Evolutionary conservation across 2,113 vertebrate genomes (phyloP), one percentile per base, ranked within the genome.

Genomic region (Pelmatolapia mariae): DNA sequence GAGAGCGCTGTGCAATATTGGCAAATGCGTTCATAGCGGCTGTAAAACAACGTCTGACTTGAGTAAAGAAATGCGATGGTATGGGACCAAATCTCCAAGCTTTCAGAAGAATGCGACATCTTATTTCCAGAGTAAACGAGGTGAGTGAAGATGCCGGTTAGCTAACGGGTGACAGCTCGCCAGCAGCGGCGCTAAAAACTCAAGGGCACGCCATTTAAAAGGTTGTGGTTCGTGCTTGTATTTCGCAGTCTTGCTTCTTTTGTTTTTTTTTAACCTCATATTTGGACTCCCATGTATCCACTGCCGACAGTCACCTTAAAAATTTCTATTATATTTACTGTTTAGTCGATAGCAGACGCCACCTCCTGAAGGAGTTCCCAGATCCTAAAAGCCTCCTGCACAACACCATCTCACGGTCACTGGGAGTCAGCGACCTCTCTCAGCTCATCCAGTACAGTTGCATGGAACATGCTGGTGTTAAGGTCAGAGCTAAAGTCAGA

Each of bases 311-410:
- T 10, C 10, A 4, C 3, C 24, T 11, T 5, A 61, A 5, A 31
- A 31, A 1, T 78, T 79, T 26, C 45, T 81, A 50, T 31, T 29
- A 1, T 56, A 38, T 78, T 87, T 36, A 12, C 16, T 53, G 1
- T 54, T 50, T 87, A 97, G 97, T 91, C 84, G 73, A 89, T 43
- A 7, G 4, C 18, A 93, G 89, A 26, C 79, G 92, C 40, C 94
- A 97, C 83, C 95, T 98, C 31, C 82, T 98, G 81, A 97, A 96
- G 92, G 97, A 99, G 89, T 99, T 99, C 87, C 98, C 98, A 78
- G 96, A 98, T 61, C 97, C 99, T 4, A 99, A 99, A 95, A 93
- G 93, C 83, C 96, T 99, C 10, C 94, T 99, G 81, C 95, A 98
- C 94, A 97, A 95, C 0, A 97, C 97, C 24, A 95, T 99, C 36